These are phyloP conservation scores for Odocoileus virginianus DNA, from an alignment of 2,113 vertebrate species.

Conservation along the genomic window DNA sequence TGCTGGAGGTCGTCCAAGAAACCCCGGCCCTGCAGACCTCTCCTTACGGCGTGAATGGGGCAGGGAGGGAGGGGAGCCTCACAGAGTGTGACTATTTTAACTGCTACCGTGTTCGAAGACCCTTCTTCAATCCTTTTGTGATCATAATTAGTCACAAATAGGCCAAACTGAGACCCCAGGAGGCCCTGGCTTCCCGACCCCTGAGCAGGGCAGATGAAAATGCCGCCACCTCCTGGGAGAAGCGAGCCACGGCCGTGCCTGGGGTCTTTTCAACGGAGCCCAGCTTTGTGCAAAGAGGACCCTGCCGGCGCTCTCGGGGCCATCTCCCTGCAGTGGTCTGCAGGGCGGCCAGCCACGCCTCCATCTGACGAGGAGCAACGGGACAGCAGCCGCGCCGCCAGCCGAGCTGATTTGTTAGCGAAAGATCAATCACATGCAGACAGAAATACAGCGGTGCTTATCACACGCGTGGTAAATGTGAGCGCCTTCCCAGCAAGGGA, in stretches of 20 bases:
- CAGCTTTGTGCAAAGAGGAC: neutral
- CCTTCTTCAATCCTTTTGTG: neutral
- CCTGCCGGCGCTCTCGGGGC: neutral
- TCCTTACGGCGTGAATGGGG: neutral
- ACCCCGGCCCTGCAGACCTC: neutral
- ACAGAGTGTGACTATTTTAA: neutral
- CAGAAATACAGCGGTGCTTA: constrained; percentile 71
- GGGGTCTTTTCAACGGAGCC: neutral
- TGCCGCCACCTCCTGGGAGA: neutral
- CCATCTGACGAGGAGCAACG: constrained; percentile 53
- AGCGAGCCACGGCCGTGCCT: rapidly evolving
- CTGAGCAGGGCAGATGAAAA: neutral
- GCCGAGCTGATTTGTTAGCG: constrained; percentile 67
- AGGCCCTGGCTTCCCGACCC: neutral
- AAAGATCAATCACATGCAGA: constrained; percentile 73
- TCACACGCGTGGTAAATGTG: constrained; percentile 63
- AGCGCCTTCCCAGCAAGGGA: constrained; percentile 16
- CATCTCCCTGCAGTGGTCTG: constrained; percentile 37
- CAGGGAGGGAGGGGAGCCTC: neutral
- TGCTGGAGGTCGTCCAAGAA: neutral
- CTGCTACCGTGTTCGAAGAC: neutral
- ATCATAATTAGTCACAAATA: constrained; percentile 44
- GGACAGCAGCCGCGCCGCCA: constrained; percentile 57
- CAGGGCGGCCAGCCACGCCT: constrained; percentile 35
- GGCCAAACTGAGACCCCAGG: neutral